phyloP scores from a whole-genome alignment of 2,888 invertebrate genomes.

The Taenaris catops region DNA sequence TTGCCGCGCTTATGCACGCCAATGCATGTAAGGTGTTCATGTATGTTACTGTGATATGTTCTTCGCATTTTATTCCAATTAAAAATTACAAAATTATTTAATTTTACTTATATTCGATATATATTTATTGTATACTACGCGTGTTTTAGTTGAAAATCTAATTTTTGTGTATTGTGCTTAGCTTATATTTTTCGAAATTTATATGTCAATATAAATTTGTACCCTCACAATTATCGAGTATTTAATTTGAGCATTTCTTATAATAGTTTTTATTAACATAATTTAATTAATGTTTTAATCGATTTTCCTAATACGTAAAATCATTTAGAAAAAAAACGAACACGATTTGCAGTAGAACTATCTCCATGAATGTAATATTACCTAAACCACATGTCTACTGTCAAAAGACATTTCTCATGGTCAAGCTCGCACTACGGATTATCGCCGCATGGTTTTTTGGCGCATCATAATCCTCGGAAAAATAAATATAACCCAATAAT shows the following conservation, averaged over 20 bases:
- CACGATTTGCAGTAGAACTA: conserved; percentile 3
- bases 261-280: conserved; percentile 14
- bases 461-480: too few relatives aligned
- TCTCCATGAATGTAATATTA: conserved; percentile 1
- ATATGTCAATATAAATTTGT: conserved; percentile 3
- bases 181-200: conserved; percentile 12
- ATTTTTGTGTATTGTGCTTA: conserved; percentile 12
- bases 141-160: conserved; percentile 3
- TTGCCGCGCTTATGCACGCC: too few relatives aligned
- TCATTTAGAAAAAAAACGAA: conserved; percentile 5
- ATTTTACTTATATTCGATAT: conserved; percentile 9
- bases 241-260: conserved; percentile 20
- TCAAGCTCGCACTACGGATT: too few relatives aligned
- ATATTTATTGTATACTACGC: conserved; percentile 1
- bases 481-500: too few relatives aligned
- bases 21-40: too few relatives aligned
- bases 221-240: conserved; percentile 5
- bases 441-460: too few relatives aligned
- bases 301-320: conserved; percentile 1
- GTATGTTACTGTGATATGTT: conserved; percentile 27
- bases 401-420: conserved; percentile 61
- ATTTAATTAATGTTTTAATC: neutral
- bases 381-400: conserved; percentile 25
- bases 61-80: conserved; percentile 43
- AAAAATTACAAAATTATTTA: conserved; percentile 37